A percentile compares a stretch with the other conserved stretches of the same genome.
These are phyloP conservation scores for Microcebus griseorufus DNA, from an alignment of 2,113 vertebrate genomes.

Conservation along the genomic window DNA sequence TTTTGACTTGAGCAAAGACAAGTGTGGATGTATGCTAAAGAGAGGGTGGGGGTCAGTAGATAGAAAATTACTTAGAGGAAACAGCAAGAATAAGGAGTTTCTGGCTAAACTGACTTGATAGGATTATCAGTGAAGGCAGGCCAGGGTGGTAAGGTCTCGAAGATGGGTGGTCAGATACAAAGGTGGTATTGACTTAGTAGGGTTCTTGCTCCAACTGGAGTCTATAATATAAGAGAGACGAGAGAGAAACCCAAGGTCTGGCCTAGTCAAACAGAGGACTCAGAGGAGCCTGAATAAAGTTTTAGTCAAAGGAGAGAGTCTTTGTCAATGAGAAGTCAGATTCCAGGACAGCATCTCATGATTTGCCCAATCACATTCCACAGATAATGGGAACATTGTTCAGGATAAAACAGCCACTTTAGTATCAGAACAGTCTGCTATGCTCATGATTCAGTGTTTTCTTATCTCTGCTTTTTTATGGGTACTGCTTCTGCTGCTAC, in stretches of 20 bases:
- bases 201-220: not conserved
- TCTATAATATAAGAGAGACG: not conserved
- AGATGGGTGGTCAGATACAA: not conserved
- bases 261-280: not conserved
- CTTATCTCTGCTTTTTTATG: not conserved
- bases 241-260: not conserved
- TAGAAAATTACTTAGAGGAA: not conserved
- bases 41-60: not conserved
- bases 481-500: not conserved
- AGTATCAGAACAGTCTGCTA: not conserved
- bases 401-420: not conserved
- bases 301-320: not conserved
- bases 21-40: not conserved
- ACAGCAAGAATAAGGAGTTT: not conserved
- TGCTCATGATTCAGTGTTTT: not conserved
- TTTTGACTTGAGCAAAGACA: not conserved
- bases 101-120: not conserved
- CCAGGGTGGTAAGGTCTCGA: not conserved
- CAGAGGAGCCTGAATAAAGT: not conserved
- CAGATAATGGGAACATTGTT: slow-evolving; percentile 61
- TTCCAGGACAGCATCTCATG: slow-evolving; percentile 29
- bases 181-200: not conserved
- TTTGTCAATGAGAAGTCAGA: slow-evolving; percentile 10
- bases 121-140: not conserved
- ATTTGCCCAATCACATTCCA: slow-evolving; percentile 1